Evolutionary conservation across 2,113 vertebrate species (phyloP).

Genomic region (Rhea americana): DNA sequence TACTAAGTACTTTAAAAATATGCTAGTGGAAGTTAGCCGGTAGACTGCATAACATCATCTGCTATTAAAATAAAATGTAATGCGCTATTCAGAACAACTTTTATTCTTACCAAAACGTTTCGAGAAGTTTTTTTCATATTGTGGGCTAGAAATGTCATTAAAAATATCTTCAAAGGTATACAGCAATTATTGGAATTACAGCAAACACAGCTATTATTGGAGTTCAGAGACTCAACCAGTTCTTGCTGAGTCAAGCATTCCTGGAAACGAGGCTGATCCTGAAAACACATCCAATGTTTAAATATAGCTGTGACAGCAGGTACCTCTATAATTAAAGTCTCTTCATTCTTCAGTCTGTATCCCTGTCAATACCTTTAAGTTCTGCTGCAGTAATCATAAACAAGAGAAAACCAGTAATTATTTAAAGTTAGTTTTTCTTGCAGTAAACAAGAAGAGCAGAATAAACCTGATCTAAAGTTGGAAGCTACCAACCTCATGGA

Average conservation of each 20-base stretch:
- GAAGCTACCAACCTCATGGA: neutral
- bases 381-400: neutral
- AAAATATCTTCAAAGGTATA: neutral
- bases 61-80: neutral
- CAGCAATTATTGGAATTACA: neutral
- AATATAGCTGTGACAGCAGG: neutral
- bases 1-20: neutral
- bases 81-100: neutral
- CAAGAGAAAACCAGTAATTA: neutral
- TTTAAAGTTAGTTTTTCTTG: neutral
- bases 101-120: neutral
- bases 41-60: neutral
- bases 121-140: neutral
- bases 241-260: neutral
- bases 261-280: neutral
- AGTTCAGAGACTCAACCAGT: neutral
- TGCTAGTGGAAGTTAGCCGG: neutral
- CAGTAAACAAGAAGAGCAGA: neutral
- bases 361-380: neutral
- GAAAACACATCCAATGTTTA: neutral
- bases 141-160: neutral
- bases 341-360: neutral
- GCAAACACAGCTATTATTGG: neutral
- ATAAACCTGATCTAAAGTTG: neutral
- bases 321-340: neutral